Evolutionary conservation across 1,140 invertebrate species (phyloP), one percentile per base, ranked within the genome.

Genomic region (Tetraneura akinire): DNA sequence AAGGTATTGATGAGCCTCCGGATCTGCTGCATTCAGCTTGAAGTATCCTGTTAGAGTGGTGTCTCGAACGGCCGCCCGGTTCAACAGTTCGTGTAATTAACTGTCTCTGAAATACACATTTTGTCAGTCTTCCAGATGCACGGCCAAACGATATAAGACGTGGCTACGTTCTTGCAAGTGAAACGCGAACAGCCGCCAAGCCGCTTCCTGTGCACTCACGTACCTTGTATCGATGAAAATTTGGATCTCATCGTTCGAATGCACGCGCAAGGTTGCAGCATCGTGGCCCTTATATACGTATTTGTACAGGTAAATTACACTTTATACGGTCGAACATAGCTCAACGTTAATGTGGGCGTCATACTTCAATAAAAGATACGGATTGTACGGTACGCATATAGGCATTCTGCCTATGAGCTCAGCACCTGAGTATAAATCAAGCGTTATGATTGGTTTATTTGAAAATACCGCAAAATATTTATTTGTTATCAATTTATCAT

Each of bases 301-400:
- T 82, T 86, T 87, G 76, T 83, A 86, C 23, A 86, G 83, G 73
- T 86, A 87, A 81, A 86, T 86, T 8, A 86, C 83, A 16, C 81
- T 80, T 82, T 85, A 84, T 14, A 87, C 82, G 3, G 85, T 86
- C 82, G 84, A 85, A 68, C 83, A 86, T 29, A 81, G 81, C 81
- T 85, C 84, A 23, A 85, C 82, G 81, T 86, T 86, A 11, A 85
- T 85, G 80, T 86, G 85, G 3, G 83, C 81, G 53, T 85, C 82
- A 32, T 81, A 86, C 60, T 66, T 84, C 55, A 82, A 80, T 13
- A 68, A 83, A 11, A 86, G 62, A 1, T 83, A 49, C 14, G 85
- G 84, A 26, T 82, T 84, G 82, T 86, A 86, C 37, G 85, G 86
- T 2, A 86, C 86, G n/a, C n/a, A n/a, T n/a, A n/a, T n/a, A n/a